phyloP scores from a whole-genome alignment of 2,888 invertebrate species.

The Drosophila affinis region DNA sequence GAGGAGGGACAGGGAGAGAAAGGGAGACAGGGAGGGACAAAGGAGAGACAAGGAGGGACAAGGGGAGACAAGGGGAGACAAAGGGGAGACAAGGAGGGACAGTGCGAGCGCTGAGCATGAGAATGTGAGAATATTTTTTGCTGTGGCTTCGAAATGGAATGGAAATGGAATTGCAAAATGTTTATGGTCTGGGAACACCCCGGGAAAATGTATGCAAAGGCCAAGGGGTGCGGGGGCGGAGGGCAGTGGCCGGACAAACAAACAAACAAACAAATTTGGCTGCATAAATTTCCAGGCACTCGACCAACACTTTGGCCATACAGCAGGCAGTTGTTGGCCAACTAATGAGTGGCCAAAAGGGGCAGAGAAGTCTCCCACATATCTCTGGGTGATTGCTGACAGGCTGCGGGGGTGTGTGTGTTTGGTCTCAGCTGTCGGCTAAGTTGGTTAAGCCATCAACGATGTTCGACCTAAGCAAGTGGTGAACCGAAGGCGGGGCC shows the following conservation, averaged over 20 bases:
- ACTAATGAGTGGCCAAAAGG: constrained; percentile 31
- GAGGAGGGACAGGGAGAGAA: no score
- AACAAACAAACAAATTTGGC: constrained; percentile 68
- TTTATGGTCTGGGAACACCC: constrained; percentile 42
- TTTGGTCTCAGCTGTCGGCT: constrained; percentile 14
- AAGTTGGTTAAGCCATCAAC: constrained; percentile 37
- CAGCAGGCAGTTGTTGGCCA: constrained; percentile 46
- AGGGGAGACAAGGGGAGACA: constrained; percentile 14
- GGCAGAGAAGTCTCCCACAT: background rate
- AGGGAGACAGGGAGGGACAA: no score
- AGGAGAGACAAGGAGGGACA: background rate
- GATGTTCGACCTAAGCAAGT: background rate
- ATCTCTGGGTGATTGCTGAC: background rate
- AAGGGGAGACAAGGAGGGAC: no score
- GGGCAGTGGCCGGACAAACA: constrained; percentile 38
- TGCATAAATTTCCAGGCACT: constrained; percentile 61
- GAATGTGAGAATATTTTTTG: constrained; percentile 66
- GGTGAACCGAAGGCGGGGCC: background rate
- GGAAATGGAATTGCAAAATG: constrained; percentile 59
- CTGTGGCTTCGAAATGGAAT: constrained; percentile 52
- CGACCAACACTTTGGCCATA: constrained; percentile 24
- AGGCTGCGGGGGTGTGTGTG: background rate
- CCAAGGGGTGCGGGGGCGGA: background rate
- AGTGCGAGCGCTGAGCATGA: background rate
- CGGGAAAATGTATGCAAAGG: constrained; percentile 27